Evolutionary conservation across 2,113 vertebrate species (phyloP), one percentile per base, ranked within the genome.

Genomic region (Eretmodus cyanostictus): DNA sequence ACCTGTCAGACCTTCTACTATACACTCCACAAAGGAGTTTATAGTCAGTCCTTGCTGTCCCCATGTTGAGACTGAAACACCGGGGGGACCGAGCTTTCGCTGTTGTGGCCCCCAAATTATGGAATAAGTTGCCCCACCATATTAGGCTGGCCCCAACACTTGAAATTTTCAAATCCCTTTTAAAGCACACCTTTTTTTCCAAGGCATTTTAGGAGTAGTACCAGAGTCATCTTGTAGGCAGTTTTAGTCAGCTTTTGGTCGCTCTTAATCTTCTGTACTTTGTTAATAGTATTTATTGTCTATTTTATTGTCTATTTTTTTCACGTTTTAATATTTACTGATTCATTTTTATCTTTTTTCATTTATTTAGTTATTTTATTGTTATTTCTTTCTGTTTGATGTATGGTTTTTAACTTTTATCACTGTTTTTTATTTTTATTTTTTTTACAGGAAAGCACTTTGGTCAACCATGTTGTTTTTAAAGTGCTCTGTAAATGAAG

Each of bases 391-490:
- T 59, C 24, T 9, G 4, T 16, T 59, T 29, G 4, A 57, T 29
- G 55, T 3, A 57, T 57, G 4, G 24, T 57, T 57, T 57, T 57
- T 57, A 14, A 57, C 12, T 27, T 55, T 27, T 57, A 27, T 57
- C 7, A 14, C 22, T 14, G 0, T 6, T 38, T 4, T 38, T 2
- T 10, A 2, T 38, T 40, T 40, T 42, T 7, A 2, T 1, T 8
- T 9, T 49, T 9, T n/a, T 51, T 3, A 12, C 7, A 0, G 24
- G 55, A 29, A 57, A 59, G 24, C 24, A 29, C 27, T 59, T 59
- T 29, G 27, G 27, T 59, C 27, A 59, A 9, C 57, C 3, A 59
- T 6, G 2, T 59, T 59, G 13, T 31, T 59, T 9, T 59, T 59
- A 59, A 31, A 59, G 14, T 17, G 27, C 55, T 31, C 27, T 59